Base-by-base conservation (phyloP, 2,888 invertebrate genomes). In the Watsonalla binaria region DNA sequence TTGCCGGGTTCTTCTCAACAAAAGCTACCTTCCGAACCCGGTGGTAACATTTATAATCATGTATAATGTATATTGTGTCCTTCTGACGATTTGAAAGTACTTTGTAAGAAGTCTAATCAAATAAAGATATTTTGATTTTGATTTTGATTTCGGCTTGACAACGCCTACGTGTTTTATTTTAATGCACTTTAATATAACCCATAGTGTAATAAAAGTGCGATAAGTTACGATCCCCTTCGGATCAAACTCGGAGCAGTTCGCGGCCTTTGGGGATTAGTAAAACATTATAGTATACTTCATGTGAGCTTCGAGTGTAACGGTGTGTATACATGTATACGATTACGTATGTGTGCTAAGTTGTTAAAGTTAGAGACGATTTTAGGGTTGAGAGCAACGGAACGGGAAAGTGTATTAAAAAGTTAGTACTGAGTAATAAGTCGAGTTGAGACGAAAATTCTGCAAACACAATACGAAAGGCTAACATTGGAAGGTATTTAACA, bases 111-210 rank as follows among this genome's bases (percentile, higher is more conserved):
- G 24, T 24, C 24, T 24, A 24, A 24, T 24, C 4, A 24, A 24
- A 24, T 24, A 24, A 24, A 24, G 24, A 24, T 24, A 24, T n/a
- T n/a, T n/a, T n/a, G n/a, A n/a, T n/a, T n/a, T n/a, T n/a, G n/a
- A n/a, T n/a, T n/a, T n/a, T n/a, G n/a, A n/a, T 24, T 24, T 24
- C 24, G 24, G 45, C 52, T 51, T 53, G 54, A 55, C 52, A 60
- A 52, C 55, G 64, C 68, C 66, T 59, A 68, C 70, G 62, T 61
- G 75, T 71, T 75, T 77, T 61, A 75, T 71, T 75, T 77, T 79
- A 79, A 80, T 82, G 82, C 80, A 80, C 79, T 86, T 82, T 83
- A 85, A 85, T 42, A 84, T 86, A 87, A 87, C 86, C 83, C 76
- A 82, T 77, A 78, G 78, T 80, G 78, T 81, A 82, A 84, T 87